Percentiles rank a stretch among this genome's conserved stretches.
These are phyloP conservation scores for Sternarchorhynchus goeldii DNA, from an alignment of 2,797 vertebrate genomes.

Conservation along the genomic window DNA sequence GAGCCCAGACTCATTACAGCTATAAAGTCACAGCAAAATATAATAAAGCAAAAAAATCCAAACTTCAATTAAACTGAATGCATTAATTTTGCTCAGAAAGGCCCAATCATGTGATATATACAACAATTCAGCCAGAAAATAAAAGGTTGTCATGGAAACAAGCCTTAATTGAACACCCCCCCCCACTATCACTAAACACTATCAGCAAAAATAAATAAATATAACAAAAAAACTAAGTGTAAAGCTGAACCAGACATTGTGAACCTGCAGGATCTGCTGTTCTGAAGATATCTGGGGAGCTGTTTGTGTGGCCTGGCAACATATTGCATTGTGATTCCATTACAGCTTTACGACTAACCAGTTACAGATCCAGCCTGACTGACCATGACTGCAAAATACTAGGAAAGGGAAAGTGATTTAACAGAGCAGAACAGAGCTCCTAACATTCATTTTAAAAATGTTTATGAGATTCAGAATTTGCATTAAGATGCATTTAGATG, in stretches of 20 bases:
- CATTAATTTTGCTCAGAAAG: not conserved
- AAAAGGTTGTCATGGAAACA: not conserved
- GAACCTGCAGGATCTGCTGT: slow-evolving; percentile 13
- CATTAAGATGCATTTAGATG: not conserved
- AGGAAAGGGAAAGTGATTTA: not conserved
- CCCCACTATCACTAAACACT: too few relatives aligned
- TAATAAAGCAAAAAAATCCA: too few relatives aligned
- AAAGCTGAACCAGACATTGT: not conserved
- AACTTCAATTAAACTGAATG: too few relatives aligned
- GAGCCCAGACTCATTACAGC: too few relatives aligned
- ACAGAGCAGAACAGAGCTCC: not conserved
- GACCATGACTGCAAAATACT: slow-evolving; percentile 6
- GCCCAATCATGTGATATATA: not conserved
- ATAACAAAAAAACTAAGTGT: too few relatives aligned
- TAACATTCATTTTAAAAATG: too few relatives aligned
- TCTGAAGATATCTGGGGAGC: not conserved
- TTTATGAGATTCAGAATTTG: too few relatives aligned
- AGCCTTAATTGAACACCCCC: not conserved
- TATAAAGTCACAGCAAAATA: too few relatives aligned
- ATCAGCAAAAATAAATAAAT: too few relatives aligned
- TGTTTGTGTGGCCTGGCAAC: slow-evolving; percentile 33
- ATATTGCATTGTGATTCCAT: slow-evolving; percentile 37
- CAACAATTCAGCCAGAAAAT: not conserved
- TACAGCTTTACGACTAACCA: slow-evolving; percentile 6
- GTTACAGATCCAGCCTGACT: not conserved